Percentiles rank a stretch among this genome's conserved stretches.
Conservation (phyloP, 1,140 invertebrate genomes). For the Neodiprion fabricii region DNA sequence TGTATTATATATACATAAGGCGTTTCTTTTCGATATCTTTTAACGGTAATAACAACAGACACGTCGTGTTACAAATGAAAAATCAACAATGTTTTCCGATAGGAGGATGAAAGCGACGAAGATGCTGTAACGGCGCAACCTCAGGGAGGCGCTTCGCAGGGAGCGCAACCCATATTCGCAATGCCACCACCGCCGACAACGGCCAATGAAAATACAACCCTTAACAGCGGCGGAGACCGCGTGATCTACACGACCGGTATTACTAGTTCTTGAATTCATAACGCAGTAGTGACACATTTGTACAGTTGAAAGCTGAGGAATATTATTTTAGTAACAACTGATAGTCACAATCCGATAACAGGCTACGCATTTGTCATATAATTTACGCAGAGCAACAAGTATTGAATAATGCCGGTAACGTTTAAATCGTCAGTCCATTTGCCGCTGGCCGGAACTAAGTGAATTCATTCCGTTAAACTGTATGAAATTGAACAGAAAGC, state of each 20-base stretch:
- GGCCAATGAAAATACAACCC: slow-evolving; percentile 56
- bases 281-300: neutral
- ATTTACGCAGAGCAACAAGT: too few relatives aligned
- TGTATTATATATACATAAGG: too few relatives aligned
- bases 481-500: too few relatives aligned
- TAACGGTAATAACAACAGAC: too few relatives aligned
- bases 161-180: slow-evolving; percentile 49
- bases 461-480: too few relatives aligned
- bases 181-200: slow-evolving; percentile 51
- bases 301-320: neutral
- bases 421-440: too few relatives aligned
- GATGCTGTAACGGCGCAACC: slow-evolving; percentile 58
- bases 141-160: slow-evolving; percentile 42
- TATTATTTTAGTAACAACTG: neutral
- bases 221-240: slow-evolving; percentile 54
- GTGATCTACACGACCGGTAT: slow-evolving; percentile 56
- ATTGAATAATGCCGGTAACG: too few relatives aligned
- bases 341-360: too few relatives aligned
- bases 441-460: too few relatives aligned
- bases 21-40: too few relatives aligned
- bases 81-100: slow-evolving; percentile 9
- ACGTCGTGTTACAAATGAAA: too few relatives aligned
- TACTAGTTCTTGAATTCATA: slow-evolving; percentile 37
- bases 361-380: too few relatives aligned
- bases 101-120: slow-evolving; percentile 60